Percentiles rank a stretch among this genome's conserved stretches.
These are phyloP conservation scores for Taeniopygia guttata DNA, from an alignment of 2,797 vertebrate species.

Conservation along the genomic window DNA sequence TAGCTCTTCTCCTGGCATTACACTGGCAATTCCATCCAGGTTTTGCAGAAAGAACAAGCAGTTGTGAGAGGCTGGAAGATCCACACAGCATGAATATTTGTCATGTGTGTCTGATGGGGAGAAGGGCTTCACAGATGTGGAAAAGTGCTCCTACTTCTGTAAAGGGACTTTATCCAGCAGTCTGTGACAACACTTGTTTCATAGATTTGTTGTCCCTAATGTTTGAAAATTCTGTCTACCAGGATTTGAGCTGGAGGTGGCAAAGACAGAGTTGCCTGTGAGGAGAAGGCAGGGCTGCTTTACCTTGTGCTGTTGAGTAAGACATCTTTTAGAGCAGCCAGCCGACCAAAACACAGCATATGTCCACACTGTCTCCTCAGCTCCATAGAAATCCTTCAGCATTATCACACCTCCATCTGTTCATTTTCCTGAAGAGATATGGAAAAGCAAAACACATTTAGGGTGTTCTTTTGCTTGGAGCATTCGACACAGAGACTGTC, in stretches of 20 bases:
- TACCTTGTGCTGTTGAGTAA: background rate
- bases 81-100: background rate
- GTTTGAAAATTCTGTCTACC: background rate
- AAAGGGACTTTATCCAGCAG: background rate
- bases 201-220: background rate
- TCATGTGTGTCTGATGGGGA: accelerated
- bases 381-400: background rate
- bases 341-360: background rate
- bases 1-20: background rate
- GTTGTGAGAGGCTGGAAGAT: background rate
- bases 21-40: background rate
- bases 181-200: background rate
- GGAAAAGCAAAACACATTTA: background rate
- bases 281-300: background rate
- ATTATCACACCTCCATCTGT: background rate
- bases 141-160: background rate
- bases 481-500: background rate
- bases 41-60: background rate
- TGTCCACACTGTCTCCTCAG: background rate
- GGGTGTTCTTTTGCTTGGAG: conserved; percentile 5
- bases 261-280: background rate
- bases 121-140: background rate
- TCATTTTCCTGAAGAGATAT: background rate
- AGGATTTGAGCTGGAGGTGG: background rate
- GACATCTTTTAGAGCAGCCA: background rate